Evolutionary conservation across 2,113 vertebrate genomes (phyloP).

Genomic region (Mesembrinibis cayennensis): DNA sequence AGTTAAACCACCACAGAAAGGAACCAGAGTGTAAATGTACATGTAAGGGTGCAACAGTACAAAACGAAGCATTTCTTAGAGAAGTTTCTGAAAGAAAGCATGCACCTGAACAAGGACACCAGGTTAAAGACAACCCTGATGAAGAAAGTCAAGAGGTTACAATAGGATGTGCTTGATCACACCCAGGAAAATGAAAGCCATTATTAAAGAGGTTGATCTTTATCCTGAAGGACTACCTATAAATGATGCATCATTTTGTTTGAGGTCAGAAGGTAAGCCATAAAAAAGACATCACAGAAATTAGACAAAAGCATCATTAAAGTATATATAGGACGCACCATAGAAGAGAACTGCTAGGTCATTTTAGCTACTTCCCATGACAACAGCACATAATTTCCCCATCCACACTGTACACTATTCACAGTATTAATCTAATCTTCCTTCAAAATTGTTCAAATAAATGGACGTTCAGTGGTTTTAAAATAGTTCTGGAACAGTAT

Average conservation of each 20-base stretch:
- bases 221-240: not conserved
- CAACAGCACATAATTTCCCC: not conserved
- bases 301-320: not conserved
- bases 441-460: not conserved
- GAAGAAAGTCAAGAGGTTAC: not conserved
- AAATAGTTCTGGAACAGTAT: not conserved
- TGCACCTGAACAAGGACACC: not conserved
- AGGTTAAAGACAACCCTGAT: not conserved
- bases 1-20: not conserved
- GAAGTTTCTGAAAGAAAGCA: not conserved
- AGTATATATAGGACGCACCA: not conserved
- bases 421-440: not conserved
- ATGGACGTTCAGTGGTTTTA: not conserved
- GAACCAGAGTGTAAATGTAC: not conserved
- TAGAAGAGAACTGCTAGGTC: not conserved
- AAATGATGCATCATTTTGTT: not conserved
- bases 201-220: not conserved
- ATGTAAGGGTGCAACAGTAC: not conserved
- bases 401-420: not conserved
- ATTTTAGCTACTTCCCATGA: not conserved
- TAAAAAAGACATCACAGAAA: not conserved
- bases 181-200: not conserved
- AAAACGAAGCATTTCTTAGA: not conserved
- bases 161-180: not conserved
- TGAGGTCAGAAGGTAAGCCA: not conserved